Percentiles rank a stretch among this genome's conserved stretches.
phyloP scores from a whole-genome alignment of 2,888 invertebrate species.

The Pristionchus japonicus region DNA sequence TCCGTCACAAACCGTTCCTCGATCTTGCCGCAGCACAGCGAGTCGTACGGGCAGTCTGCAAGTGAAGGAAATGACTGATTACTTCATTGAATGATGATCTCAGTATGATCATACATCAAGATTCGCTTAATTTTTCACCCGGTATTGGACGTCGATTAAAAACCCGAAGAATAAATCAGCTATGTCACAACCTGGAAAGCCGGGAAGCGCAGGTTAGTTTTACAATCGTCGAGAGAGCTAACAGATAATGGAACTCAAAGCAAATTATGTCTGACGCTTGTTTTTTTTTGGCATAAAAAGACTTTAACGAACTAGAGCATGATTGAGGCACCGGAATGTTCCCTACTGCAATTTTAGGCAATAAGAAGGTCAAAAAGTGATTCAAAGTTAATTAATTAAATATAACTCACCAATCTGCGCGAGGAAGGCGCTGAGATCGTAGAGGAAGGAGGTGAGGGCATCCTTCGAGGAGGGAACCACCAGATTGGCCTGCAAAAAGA shows the following conservation, averaged over 20 bases:
- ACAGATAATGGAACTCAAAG: no score
- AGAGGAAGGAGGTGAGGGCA: slow-evolving; percentile 56
- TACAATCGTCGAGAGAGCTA: no score
- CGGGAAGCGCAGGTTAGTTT: neutral
- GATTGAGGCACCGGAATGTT: no score
- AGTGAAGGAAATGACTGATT: neutral
- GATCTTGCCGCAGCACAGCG: slow-evolving; percentile 57
- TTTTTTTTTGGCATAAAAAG: no score
- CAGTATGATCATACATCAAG: neutral
- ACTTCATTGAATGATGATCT: neutral
- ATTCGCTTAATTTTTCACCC: no score
- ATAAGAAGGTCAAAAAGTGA: neutral
- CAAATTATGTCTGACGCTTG: no score
- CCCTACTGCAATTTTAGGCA: neutral
- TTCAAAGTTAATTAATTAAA: no score
- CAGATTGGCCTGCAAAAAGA: slow-evolving; percentile 38
- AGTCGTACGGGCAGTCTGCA: slow-evolving; percentile 61
- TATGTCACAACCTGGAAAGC: neutral
- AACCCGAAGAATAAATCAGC: neutral
- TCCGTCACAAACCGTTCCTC: slow-evolving; percentile 50
- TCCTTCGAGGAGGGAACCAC: slow-evolving; percentile 47
- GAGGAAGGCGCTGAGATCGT: slow-evolving; percentile 62
- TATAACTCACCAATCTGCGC: slow-evolving; percentile 54
- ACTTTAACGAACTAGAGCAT: neutral
- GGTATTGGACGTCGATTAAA: neutral